phyloP scores from a whole-genome alignment of 2,797 vertebrate genomes.

The Phoeniculus purpureus region DNA sequence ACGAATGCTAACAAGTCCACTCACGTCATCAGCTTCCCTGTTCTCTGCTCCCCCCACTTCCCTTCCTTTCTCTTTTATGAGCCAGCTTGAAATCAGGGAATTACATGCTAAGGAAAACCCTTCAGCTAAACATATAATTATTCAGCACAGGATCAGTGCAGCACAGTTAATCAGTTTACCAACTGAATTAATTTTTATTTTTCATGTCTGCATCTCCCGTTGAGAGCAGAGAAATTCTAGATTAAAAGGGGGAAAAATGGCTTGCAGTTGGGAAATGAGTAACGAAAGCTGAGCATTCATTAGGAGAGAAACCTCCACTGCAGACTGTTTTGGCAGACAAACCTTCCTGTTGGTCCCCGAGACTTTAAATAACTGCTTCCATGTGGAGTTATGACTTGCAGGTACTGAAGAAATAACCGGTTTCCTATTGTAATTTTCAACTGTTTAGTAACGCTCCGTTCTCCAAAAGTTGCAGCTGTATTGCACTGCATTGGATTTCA shows the following conservation, averaged over 20 bases:
- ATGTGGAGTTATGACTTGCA: slow-evolving; percentile 21
- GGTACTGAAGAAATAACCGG: slow-evolving; percentile 33
- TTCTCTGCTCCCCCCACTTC: slow-evolving; percentile 32
- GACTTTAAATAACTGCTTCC: slow-evolving; percentile 30
- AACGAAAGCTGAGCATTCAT: slow-evolving; percentile 17
- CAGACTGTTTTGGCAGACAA: slow-evolving; percentile 44
- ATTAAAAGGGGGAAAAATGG: neutral
- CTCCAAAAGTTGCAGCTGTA: neutral
- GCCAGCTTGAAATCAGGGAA: slow-evolving; percentile 77
- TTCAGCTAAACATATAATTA: slow-evolving; percentile 79
- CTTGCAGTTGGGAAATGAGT: slow-evolving; percentile 31
- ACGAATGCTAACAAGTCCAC: slow-evolving; percentile 70
- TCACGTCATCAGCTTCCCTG: slow-evolving; percentile 69
- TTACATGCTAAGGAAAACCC: slow-evolving; percentile 76
- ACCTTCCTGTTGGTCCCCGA: slow-evolving; percentile 13
- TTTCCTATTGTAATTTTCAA: slow-evolving; percentile 51
- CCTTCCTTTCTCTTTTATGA: slow-evolving; percentile 65
- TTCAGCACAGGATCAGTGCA: slow-evolving; percentile 73
- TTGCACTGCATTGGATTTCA: neutral
- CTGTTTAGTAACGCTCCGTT: slow-evolving; percentile 10
- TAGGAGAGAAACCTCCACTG: slow-evolving; percentile 17
- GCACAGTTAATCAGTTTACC: slow-evolving; percentile 73
- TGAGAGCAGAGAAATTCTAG: slow-evolving; percentile 39
- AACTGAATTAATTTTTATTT: slow-evolving; percentile 72
- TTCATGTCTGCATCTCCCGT: slow-evolving; percentile 43